A percentile compares a stretch with the other conserved stretches of the same genome.
phyloP scores from a whole-genome alignment of 1,140 invertebrate genomes.

The Leptestheria dahalacensis region DNA sequence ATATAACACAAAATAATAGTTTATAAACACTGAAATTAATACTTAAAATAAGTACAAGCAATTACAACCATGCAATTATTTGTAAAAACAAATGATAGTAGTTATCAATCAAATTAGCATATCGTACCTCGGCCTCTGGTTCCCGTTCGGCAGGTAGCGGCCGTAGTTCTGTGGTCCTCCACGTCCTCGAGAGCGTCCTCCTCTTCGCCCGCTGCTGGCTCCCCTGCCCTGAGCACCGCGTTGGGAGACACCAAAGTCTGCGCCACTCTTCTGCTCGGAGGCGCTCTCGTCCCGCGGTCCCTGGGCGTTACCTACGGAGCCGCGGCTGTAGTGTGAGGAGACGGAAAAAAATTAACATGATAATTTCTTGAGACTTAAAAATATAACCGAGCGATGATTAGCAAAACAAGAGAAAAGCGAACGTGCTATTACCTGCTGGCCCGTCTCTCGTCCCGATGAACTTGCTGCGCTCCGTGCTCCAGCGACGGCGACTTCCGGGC shows the following conservation, averaged over 20 bases:
- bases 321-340: background rate
- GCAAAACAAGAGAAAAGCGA: background rate
- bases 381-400: background rate
- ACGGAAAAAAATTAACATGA: background rate
- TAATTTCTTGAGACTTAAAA: background rate
- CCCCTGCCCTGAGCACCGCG: slow-evolving; percentile 15
- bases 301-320: slow-evolving; percentile 24
- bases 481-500: slow-evolving; percentile 58
- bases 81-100: background rate
- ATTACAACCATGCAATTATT: background rate
- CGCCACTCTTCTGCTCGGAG: background rate
- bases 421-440: slow-evolving; percentile 2
- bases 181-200: slow-evolving; percentile 25
- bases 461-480: slow-evolving; percentile 60
- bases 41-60: background rate
- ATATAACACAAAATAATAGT: background rate
- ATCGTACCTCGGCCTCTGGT: background rate
- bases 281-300: slow-evolving; percentile 20
- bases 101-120: background rate
- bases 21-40: background rate
- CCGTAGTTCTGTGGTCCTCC: slow-evolving; percentile 21
- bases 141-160: slow-evolving; percentile 16
- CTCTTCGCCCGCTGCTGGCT: slow-evolving; percentile 12
- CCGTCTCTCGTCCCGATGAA: slow-evolving; percentile 9
- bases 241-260: slow-evolving; percentile 15